phyloP scores from a whole-genome alignment of 2,888 invertebrate species.

The Portevinia maculata region DNA sequence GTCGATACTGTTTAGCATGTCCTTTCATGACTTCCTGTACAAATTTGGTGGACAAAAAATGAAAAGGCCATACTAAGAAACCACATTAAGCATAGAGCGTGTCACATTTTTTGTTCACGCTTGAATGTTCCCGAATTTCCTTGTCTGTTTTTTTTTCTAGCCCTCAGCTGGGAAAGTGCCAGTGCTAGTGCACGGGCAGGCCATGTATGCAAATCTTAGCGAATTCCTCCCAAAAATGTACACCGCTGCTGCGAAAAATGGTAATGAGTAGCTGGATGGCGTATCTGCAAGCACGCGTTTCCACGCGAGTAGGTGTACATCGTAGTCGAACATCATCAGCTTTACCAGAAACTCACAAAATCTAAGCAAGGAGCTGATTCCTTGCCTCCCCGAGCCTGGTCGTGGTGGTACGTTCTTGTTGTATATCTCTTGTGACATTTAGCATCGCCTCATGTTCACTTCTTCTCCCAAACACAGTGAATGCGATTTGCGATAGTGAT shows the following conservation, averaged over 20 bases:
- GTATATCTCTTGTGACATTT: slow-evolving; percentile 74
- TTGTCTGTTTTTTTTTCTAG: slow-evolving; percentile 19
- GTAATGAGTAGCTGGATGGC: slow-evolving; percentile 67
- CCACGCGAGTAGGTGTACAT: slow-evolving; percentile 74
- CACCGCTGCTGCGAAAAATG: slow-evolving; percentile 71
- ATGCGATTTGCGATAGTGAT: slow-evolving; percentile 71
- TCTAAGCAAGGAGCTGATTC: slow-evolving; percentile 45
- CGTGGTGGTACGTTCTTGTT: slow-evolving; percentile 66
- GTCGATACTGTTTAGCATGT: slow-evolving; percentile 68
- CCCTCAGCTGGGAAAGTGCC: slow-evolving; percentile 63
- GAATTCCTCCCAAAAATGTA: slow-evolving; percentile 73
- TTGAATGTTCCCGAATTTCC: slow-evolving; percentile 71
- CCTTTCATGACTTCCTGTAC: slow-evolving; percentile 74
- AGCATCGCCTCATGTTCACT: slow-evolving; percentile 71
- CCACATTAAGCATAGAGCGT: slow-evolving; percentile 60
- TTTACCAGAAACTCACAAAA: slow-evolving; percentile 58
- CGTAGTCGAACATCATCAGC: slow-evolving; percentile 64
- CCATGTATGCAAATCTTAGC: slow-evolving; percentile 73
- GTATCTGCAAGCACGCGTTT: slow-evolving; percentile 72
- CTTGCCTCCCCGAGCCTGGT: slow-evolving; percentile 15
- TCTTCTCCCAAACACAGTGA: slow-evolving; percentile 56
- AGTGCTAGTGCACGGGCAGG: slow-evolving; percentile 43
- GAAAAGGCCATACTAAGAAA: slow-evolving; percentile 21
- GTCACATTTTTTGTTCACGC: slow-evolving; percentile 75
- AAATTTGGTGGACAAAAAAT: slow-evolving; percentile 56